These are phyloP conservation scores for Pyrrhura leucotis DNA, from an alignment of 2,797 vertebrate species.

Conservation along the genomic window DNA sequence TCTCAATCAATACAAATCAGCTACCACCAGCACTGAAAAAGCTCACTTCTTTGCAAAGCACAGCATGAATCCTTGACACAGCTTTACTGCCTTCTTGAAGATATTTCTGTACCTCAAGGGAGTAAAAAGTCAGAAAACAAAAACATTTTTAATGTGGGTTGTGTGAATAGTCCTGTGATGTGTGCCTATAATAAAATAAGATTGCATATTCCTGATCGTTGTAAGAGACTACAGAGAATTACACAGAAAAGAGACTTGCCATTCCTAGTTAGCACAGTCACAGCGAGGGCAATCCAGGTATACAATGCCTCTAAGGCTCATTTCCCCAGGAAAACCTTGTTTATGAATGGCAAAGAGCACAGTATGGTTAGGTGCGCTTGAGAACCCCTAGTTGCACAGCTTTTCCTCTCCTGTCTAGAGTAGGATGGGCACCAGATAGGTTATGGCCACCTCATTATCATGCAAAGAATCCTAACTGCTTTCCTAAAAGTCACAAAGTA, in stretches of 20 bases:
- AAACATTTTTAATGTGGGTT: not conserved
- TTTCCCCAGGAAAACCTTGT: not conserved
- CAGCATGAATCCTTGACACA: not conserved
- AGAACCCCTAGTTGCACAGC: not conserved
- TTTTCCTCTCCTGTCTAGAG: not conserved
- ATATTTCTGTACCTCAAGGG: not conserved
- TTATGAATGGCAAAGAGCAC: not conserved
- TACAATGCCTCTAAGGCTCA: not conserved
- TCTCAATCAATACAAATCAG: not conserved
- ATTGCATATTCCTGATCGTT: not conserved
- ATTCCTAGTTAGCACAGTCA: not conserved
- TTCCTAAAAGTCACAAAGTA: not conserved
- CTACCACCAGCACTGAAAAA: not conserved
- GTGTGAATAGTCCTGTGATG: not conserved
- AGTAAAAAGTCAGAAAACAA: slow-evolving; percentile 1
- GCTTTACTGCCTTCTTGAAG: not conserved
- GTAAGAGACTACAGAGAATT: not conserved
- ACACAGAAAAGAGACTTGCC: not conserved
- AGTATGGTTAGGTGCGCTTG: not conserved
- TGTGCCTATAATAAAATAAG: not conserved
- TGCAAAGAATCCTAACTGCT: not conserved
- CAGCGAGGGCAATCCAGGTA: not conserved
- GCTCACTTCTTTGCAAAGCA: not conserved
- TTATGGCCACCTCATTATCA: not conserved
- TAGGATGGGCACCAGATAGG: not conserved